Conservation (phyloP, 2,888 invertebrate genomes). For the Lithophane leautieri region DNA sequence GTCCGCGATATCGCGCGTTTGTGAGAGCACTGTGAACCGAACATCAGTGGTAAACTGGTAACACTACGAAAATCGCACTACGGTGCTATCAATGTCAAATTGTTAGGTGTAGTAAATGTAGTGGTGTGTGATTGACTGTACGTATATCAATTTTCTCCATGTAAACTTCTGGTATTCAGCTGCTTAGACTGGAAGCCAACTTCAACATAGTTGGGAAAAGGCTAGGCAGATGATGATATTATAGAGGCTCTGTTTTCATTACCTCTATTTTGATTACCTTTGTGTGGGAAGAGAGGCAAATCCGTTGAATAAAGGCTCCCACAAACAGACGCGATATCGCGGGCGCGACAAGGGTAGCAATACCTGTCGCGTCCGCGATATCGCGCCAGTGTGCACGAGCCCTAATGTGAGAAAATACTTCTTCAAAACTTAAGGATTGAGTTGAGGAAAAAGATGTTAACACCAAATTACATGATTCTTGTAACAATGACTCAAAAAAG, state of each 20-base stretch:
- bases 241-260: neutral
- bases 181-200: neutral
- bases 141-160: neutral
- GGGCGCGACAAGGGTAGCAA: too few relatives aligned
- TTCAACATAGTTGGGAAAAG: neutral
- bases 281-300: neutral
- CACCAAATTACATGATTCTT: conserved; percentile 48
- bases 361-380: too few relatives aligned
- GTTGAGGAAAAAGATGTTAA: conserved; percentile 27
- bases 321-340: too few relatives aligned
- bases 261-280: neutral
- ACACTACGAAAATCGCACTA: neutral
- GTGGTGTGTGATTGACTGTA: neutral
- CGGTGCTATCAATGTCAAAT: neutral
- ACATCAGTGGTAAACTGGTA: neutral
- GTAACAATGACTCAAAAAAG: conserved; percentile 58
- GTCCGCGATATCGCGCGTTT: too few relatives aligned
- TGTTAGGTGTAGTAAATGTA: neutral
- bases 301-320: too few relatives aligned
- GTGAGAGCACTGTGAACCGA: too few relatives aligned
- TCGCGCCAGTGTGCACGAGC: too few relatives aligned
- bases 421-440: conserved; percentile 8
- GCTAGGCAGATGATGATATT: neutral
- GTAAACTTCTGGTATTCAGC: neutral
- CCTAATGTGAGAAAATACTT: conserved; percentile 12